Percentiles rank a stretch among this genome's conserved stretches.
These are phyloP conservation scores for Leptura quadrifasciata DNA, from an alignment of 2,888 invertebrate genomes.

Conservation along the genomic window DNA sequence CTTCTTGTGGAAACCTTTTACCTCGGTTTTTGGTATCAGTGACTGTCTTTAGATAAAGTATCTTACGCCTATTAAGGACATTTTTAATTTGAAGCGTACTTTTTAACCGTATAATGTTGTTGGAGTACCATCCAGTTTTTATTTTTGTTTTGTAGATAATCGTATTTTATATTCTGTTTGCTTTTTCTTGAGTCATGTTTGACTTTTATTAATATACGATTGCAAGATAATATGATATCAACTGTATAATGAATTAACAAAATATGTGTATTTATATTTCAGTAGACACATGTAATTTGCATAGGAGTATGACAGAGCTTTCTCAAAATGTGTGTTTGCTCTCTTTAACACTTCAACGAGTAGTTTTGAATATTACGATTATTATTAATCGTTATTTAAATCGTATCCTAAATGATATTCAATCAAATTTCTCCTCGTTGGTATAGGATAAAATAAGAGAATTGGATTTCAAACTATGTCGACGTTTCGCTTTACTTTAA, in stretches of 20 bases:
- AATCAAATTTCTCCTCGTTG: too few relatives aligned
- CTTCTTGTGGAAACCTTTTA: conserved; percentile 23
- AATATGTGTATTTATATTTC: neutral
- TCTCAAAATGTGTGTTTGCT: too few relatives aligned
- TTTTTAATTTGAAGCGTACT: neutral
- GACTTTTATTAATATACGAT: neutral
- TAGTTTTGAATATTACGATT: too few relatives aligned
- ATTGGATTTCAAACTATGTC: too few relatives aligned
- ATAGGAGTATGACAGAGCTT: too few relatives aligned
- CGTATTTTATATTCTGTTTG: neutral
- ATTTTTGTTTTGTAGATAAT: neutral
- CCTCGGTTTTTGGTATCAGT: conserved; percentile 13
- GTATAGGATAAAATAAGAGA: too few relatives aligned
- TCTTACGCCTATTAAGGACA: conserved; percentile 9
- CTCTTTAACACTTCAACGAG: too few relatives aligned
- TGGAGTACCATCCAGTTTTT: neutral
- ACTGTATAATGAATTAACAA: neutral
- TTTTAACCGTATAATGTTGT: neutral
- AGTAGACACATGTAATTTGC: neutral
- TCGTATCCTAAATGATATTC: too few relatives aligned
- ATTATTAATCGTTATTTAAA: too few relatives aligned
- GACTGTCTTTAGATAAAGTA: conserved; percentile 22
- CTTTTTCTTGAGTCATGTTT: neutral
- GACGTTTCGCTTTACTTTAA: too few relatives aligned
- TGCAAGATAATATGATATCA: neutral